Evolutionary conservation across 1,140 invertebrate genomes (phyloP), one percentile per base, ranked within the genome.

Genomic region (Cotesia glomerata): DNA sequence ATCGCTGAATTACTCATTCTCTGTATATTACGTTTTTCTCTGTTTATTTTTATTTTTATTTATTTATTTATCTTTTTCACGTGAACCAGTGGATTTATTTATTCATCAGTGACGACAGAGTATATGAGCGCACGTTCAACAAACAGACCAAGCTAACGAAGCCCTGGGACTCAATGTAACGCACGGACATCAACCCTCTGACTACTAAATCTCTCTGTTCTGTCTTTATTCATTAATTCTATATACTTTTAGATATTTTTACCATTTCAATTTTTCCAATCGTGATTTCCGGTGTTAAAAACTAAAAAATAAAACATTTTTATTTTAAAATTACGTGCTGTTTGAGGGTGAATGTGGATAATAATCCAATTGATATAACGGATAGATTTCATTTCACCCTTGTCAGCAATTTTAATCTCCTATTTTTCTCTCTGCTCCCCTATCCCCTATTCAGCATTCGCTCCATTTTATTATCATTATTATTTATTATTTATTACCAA

Each of bases 111-210:
- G 61, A 68, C 70, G 65, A 71, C 75, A 61, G 64, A 26, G 26
- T 26, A 26, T 26, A 26, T 64, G 73, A 63, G 67, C 39, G 39
- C 75, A 77, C 77, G 78, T 77, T 79, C 74, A 52, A 68, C 71
- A 77, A 80, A 80, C 70, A 78, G 69, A 70, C 66, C 71, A 63
- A 69, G 69, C 62, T 77, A 79, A 77, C 77, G 74, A 80, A 79
- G 72, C 69, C 34, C 56, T 71, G 52, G 61, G 58, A 71, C 59
- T 74, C 72, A 69, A 69, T 69, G 66, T 69, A 73, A 63, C 34
- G 59, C 59, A 67, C 49, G 65, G 26, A 65, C 63, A 16, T 34
- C 32, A 56, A 71, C 18, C 34, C 69, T 16, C 11, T 18, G 32
- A 18, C 45, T 35, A 54, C 45, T 70, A 63, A 66, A 52, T 73